phyloP scores from a whole-genome alignment of 2,113 vertebrate species.

The Otolemur garnettii region DNA sequence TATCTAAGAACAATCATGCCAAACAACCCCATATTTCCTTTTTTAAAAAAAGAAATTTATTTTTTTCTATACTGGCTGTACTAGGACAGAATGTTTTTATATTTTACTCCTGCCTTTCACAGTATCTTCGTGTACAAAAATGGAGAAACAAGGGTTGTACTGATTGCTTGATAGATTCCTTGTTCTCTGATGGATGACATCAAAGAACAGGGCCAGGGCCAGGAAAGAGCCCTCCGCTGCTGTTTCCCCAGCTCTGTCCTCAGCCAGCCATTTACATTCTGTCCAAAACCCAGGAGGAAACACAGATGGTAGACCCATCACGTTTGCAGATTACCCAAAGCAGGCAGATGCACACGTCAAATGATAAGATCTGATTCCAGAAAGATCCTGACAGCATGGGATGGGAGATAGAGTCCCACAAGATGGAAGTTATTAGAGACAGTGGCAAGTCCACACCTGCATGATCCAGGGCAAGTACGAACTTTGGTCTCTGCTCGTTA shows the following conservation, averaged over 20 bases:
- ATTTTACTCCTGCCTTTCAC: conserved; percentile 31
- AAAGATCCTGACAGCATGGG: neutral
- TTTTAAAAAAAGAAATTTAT: neutral
- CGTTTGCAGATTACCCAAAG: neutral
- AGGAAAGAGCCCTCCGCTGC: neutral
- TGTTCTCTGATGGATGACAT: neutral
- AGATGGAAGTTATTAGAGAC: neutral
- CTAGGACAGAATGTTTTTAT: neutral
- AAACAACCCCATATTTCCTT: conserved; percentile 19
- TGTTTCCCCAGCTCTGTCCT: neutral
- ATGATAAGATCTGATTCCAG: conserved; percentile 1
- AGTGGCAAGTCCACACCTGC: neutral
- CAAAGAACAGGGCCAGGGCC: neutral
- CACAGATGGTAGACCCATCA: neutral
- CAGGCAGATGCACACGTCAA: neutral
- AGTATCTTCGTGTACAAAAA: neutral
- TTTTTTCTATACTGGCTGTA: conserved; percentile 20
- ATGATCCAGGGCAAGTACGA: neutral
- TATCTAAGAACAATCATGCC: conserved; percentile 45
- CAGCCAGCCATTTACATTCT: neutral
- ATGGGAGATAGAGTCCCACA: neutral
- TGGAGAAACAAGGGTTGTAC: neutral
- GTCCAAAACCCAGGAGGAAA: neutral
- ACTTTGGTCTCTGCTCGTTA: neutral
- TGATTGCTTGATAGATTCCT: neutral